These are phyloP conservation scores for Pipa parva DNA, from an alignment of 2,113 vertebrate genomes.

Conservation along the genomic window DNA sequence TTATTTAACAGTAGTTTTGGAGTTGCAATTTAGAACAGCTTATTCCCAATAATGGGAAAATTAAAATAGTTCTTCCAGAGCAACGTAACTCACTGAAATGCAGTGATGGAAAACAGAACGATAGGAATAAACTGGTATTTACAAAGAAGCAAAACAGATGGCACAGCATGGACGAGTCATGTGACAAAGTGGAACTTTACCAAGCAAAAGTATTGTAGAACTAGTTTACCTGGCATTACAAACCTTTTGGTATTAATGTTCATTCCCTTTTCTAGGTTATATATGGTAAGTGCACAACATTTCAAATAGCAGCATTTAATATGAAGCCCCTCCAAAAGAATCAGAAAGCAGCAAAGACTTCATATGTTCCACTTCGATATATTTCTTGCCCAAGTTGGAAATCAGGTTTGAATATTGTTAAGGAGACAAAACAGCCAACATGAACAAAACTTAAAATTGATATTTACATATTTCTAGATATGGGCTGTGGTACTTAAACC, in stretches of 20 bases:
- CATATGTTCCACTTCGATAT: not conserved
- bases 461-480: conserved; percentile 1
- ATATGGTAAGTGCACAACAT: conserved; percentile 77
- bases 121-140: conserved; percentile 1
- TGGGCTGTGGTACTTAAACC: not conserved
- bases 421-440: conserved; percentile 1
- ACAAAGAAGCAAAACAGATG: conserved; percentile 15
- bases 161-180: conserved; percentile 27
- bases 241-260: conserved; percentile 65
- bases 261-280: conserved; percentile 67
- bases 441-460: conserved; percentile 1
- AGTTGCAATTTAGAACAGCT: not conserved
- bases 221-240: conserved; percentile 15
- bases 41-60: not conserved
- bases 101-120: not conserved
- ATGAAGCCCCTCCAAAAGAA: conserved; percentile 23
- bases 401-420: conserved; percentile 8
- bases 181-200: conserved; percentile 35
- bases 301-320: conserved; percentile 74
- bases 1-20: not conserved
- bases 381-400: not conserved
- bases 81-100: not conserved
- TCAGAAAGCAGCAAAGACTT: conserved; percentile 14
- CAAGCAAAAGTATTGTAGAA: conserved; percentile 12
- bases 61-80: not conserved